phyloP scores from a whole-genome alignment of 2,797 vertebrate genomes.

The Acanthurus leucopareius region DNA sequence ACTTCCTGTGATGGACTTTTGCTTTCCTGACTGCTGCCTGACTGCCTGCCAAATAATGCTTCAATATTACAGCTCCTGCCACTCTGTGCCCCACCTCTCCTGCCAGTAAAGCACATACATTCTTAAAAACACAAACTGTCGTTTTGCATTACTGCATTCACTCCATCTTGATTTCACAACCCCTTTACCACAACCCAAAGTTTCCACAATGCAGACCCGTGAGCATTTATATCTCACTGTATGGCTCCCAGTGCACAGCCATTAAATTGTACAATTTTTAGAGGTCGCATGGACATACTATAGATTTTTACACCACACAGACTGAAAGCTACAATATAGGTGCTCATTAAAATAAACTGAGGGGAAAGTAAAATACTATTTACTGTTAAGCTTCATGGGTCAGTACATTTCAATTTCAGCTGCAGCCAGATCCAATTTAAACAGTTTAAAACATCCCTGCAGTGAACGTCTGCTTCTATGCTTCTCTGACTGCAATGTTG shows the following conservation, averaged over 20 bases:
- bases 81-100: slow-evolving; percentile 40
- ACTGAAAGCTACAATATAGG: slow-evolving; percentile 10
- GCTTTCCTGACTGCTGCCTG: slow-evolving; percentile 39
- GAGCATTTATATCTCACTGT: slow-evolving; percentile 6
- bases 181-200: slow-evolving; percentile 38
- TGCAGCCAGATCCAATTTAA: slow-evolving; percentile 12
- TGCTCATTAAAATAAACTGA: slow-evolving; percentile 15
- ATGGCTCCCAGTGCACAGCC: background rate
- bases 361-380: slow-evolving; percentile 17
- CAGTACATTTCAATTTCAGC: slow-evolving; percentile 23
- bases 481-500: background rate
- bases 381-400: slow-evolving; percentile 14
- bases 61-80: slow-evolving; percentile 67
- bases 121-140: slow-evolving; percentile 50
- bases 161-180: slow-evolving; percentile 59
- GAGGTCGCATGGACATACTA: slow-evolving; percentile 2
- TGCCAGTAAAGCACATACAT: slow-evolving; percentile 13
- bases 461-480: background rate
- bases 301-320: background rate
- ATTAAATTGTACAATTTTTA: slow-evolving; percentile 21
- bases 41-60: slow-evolving; percentile 44
- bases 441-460: background rate
- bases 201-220: slow-evolving; percentile 42
- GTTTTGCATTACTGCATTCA: slow-evolving; percentile 54
- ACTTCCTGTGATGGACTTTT: slow-evolving; percentile 58